phyloP scores from a whole-genome alignment of 2,113 vertebrate species.

The Thinocorus orbignyianus region DNA sequence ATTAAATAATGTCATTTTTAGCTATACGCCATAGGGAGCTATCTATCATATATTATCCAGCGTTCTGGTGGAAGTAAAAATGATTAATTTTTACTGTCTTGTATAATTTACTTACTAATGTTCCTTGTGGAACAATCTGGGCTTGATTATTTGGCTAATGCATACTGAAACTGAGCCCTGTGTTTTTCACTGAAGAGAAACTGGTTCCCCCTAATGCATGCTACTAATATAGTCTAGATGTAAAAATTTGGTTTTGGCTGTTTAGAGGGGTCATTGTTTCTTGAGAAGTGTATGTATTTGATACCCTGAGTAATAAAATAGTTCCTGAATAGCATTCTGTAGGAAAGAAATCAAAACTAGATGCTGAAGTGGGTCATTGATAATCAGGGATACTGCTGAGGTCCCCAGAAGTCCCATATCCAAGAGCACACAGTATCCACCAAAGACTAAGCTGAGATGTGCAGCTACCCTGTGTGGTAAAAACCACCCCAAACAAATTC shows the following conservation, averaged over 20 bases:
- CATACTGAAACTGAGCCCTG: neutral
- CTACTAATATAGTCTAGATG: neutral
- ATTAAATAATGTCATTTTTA: constrained; percentile 6
- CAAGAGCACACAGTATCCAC: no score
- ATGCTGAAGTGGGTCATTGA: no score
- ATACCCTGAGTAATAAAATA: neutral
- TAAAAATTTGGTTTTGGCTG: neutral
- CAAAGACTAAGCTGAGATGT: neutral
- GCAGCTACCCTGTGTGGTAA: neutral
- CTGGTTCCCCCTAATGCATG: neutral
- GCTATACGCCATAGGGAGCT: neutral
- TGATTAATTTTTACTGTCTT: constrained; percentile 13
- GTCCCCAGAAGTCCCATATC: neutral
- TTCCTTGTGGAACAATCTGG: neutral
- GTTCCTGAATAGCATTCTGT: neutral
- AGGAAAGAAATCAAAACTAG: neutral
- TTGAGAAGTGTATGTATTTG: neutral
- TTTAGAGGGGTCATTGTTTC: neutral
- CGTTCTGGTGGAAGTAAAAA: neutral
- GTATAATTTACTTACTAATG: constrained; percentile 3
- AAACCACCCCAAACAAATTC: neutral
- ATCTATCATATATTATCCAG: neutral
- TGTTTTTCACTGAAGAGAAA: neutral
- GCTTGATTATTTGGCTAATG: neutral
- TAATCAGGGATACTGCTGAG: neutral